A percentile compares a stretch with the other conserved stretches of the same genome.
phyloP scores from a whole-genome alignment of 2,797 vertebrate species.

The Lutjanus argentimaculatus region DNA sequence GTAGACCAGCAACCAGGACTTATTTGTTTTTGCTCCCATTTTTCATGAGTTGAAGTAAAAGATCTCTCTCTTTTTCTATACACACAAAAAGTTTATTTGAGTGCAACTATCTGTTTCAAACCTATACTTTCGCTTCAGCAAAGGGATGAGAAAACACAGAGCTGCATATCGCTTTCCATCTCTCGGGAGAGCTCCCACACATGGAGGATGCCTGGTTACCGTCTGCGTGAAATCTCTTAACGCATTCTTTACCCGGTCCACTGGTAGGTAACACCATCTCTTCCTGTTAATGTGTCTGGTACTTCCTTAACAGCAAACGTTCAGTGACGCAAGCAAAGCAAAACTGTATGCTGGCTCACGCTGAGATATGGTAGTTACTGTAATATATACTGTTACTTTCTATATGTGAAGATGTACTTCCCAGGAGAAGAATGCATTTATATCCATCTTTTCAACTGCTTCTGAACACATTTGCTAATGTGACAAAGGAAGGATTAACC shows the following conservation, averaged over 20 bases:
- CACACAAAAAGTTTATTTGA: no score
- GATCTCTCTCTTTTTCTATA: no score
- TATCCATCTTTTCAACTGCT: conserved; percentile 12
- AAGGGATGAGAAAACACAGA: conserved; percentile 1
- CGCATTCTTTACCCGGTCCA: conserved; percentile 55
- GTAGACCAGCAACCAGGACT: no score
- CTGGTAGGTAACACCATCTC: conserved; percentile 23
- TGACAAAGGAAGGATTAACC: conserved; percentile 53
- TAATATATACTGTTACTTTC: conserved; percentile 9
- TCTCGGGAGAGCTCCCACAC: conserved; percentile 40
- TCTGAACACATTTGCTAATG: conserved; percentile 28
- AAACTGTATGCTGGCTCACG: conserved; percentile 10
- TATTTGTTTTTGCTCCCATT: no score
- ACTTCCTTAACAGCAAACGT: conserved; percentile 36
- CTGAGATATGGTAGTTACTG: background rate
- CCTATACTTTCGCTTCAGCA: conserved; percentile 37
- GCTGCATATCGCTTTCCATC: conserved; percentile 49
- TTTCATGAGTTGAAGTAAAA: no score
- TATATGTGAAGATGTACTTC: conserved; percentile 25
- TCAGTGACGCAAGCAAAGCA: background rate
- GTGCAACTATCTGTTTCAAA: conserved; percentile 9
- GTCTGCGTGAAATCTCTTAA: conserved; percentile 51
- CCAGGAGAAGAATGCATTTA: background rate
- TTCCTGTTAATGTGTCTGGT: conserved; percentile 35
- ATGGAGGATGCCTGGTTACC: conserved; percentile 54